Base-by-base conservation (phyloP, 1,140 invertebrate genomes). In the Diorhabda sublineata region DNA sequence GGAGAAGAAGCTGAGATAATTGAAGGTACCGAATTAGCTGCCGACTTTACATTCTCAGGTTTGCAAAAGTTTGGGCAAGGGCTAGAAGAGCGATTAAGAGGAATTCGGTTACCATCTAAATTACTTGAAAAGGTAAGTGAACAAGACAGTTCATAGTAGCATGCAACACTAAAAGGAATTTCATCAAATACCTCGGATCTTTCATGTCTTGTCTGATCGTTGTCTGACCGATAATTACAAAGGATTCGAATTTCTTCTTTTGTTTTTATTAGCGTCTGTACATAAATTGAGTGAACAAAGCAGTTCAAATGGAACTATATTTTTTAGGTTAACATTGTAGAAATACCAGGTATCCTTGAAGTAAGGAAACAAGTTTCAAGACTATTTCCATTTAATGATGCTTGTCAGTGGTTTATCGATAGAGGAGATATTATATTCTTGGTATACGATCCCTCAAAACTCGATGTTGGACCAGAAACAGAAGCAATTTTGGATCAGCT, bases 351-450 rank as follows among this genome's bases (percentile, higher is more conserved):
- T 67, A 96, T 98, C 75, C 83, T 97, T 71, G 96, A 98, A 86
- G 94, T 96, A 72, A 86, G 93, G 67, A 96, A 96, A 81, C 93
- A 95, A 85, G 92, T 96, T 11, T 95, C 96, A 68, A 87, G 95
- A 59, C 86, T 95, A 47, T 97, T 97, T 81, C 93, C 95, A 58
- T 97, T 97, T 81, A 97, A 96, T 77, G 95, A 97, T 77, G 95
- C 94, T 42, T 96, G 94, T 78, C 95, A 97, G 81, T 98, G 96
- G 96, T 97, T 93, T 79, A 96, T 97, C 77, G 95, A 98, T 81
- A 87, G 95, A 69, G 95, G 95, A 7, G 95, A 97, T 81, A 91
- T 97, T 66, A 96, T 98, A 79, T 96, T 97, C 81, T 85, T 98
- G 59, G 91, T 97, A 3, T 98, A 98, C 79, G 96, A 98, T 83